phyloP scores from a whole-genome alignment of 2,113 vertebrate species.

The Xyliphius kryptos region DNA sequence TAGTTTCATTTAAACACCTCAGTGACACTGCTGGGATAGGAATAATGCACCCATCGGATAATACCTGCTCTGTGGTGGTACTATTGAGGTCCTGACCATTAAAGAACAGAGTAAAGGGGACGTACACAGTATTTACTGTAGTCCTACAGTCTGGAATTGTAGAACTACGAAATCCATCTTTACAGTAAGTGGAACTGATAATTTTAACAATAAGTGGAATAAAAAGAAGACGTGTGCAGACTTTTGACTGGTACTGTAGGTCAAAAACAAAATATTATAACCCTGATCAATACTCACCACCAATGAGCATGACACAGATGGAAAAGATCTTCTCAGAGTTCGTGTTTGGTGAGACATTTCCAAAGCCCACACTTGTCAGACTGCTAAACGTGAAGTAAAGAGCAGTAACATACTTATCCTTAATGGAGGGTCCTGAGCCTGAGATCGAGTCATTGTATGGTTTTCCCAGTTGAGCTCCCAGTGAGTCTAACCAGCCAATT shows the following conservation, averaged over 20 bases:
- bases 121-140: no score
- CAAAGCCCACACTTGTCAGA: conserved; percentile 86
- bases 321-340: conserved; percentile 90
- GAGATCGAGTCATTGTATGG: conserved; percentile 69
- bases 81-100: no score
- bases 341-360: conserved; percentile 88
- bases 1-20: no score
- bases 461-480: conserved; percentile 78
- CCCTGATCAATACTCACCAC: conserved; percentile 67
- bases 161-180: no score
- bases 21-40: no score
- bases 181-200: no score
- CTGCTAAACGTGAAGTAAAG: conserved; percentile 94
- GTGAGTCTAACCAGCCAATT: conserved; percentile 80
- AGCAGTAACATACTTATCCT: conserved; percentile 86
- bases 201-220: no score
- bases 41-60: no score
- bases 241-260: neutral
- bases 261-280: neutral
- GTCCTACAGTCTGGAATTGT: no score
- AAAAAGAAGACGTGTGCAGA: neutral
- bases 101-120: no score
- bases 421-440: conserved; percentile 71
- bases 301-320: conserved; percentile 87
- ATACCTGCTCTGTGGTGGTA: no score